These are phyloP conservation scores for Pyrocephalus nanus DNA, from an alignment of 2,797 vertebrate genomes.

Conservation along the genomic window DNA sequence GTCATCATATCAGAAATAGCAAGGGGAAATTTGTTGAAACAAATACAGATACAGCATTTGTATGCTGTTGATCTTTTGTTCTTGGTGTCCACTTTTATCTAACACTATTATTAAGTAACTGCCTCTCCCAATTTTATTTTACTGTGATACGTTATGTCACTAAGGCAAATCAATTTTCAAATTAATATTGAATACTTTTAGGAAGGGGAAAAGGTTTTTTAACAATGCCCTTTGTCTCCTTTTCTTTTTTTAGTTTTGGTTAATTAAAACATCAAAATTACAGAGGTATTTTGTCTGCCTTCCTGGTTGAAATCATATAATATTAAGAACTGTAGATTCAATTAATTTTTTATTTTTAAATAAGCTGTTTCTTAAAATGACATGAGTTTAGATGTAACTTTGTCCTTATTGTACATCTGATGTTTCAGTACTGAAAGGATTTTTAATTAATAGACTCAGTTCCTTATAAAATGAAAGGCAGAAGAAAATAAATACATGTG, in stretches of 20 bases:
- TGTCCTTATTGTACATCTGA: neutral
- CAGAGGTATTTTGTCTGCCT: neutral
- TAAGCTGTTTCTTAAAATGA: neutral
- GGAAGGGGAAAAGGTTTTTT: neutral
- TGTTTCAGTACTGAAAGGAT: neutral
- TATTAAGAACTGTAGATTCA: neutral
- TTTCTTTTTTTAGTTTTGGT: neutral
- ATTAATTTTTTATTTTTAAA: neutral
- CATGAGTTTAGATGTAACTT: neutral
- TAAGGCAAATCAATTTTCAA: neutral
- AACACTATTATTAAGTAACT: neutral
- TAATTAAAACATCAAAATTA: neutral
- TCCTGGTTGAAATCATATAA: neutral
- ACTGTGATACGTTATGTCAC: neutral
- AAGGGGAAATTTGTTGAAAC: neutral
- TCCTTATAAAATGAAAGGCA: neutral
- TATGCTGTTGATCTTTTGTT: neutral
- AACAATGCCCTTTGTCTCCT: neutral
- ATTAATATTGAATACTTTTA: neutral
- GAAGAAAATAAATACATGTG: neutral
- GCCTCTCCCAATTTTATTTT: neutral
- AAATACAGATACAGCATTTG: neutral
- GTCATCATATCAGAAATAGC: neutral
- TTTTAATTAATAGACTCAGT: neutral
- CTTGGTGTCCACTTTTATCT: neutral